phyloP scores from a whole-genome alignment of 2,888 invertebrate species.

The Carpatolechia fugitivella region DNA sequence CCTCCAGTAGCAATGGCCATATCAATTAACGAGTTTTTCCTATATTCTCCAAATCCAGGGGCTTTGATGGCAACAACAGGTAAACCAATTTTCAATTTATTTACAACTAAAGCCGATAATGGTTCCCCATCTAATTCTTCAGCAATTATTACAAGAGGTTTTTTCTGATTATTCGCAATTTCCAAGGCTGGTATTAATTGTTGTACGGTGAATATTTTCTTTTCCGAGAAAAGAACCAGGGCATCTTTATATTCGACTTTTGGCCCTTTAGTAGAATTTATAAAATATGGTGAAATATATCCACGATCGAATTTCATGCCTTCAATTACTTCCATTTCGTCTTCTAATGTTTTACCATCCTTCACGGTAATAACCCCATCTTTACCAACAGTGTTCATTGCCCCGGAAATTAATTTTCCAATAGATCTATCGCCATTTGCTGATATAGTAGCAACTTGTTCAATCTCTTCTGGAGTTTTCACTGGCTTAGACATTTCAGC shows the following conservation, averaged over 20 bases:
- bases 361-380: slow-evolving; percentile 99
- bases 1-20: slow-evolving; percentile 96
- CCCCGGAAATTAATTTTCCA: slow-evolving; percentile 95
- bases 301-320: slow-evolving; percentile 99
- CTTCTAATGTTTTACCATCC: slow-evolving; percentile 97
- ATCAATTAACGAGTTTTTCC: slow-evolving; percentile 92
- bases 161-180: slow-evolving; percentile 92
- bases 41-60: slow-evolving; percentile 96
- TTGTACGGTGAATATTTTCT: slow-evolving; percentile 97
- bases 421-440: slow-evolving; percentile 96
- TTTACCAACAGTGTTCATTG: slow-evolving; percentile 97
- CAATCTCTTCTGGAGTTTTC: slow-evolving; percentile 97
- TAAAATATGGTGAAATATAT: slow-evolving; percentile 99
- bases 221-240: slow-evolving; percentile 94
- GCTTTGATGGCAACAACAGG: slow-evolving; percentile 97
- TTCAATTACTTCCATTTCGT: slow-evolving; percentile 97
- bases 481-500: slow-evolving; percentile 94
- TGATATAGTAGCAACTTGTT: slow-evolving; percentile 99
- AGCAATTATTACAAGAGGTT: slow-evolving; percentile 95
- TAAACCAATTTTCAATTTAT: slow-evolving; percentile 91
- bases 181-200: slow-evolving; percentile 97
- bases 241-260: slow-evolving; percentile 98
- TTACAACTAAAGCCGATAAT: slow-evolving; percentile 93
- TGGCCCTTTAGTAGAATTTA: slow-evolving; percentile 97
- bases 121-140: slow-evolving; percentile 98